Evolutionary conservation across 2,888 invertebrate genomes (phyloP).

Genomic region (Cheiracanthium punctorium): DNA sequence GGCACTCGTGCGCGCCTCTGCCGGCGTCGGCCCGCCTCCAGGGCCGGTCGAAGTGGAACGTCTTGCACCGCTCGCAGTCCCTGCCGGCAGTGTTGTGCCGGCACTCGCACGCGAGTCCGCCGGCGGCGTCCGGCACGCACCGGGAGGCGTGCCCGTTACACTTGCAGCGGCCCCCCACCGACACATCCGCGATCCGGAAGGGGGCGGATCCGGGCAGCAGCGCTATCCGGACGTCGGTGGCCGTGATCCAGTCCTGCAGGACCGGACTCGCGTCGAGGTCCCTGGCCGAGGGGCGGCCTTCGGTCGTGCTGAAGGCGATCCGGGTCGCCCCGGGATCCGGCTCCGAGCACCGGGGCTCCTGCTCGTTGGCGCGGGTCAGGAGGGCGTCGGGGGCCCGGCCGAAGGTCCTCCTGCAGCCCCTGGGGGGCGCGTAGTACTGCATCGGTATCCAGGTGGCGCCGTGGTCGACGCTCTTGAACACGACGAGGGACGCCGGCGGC

Average conservation of each 20-base stretch:
- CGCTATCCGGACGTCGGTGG: conserved; percentile 95
- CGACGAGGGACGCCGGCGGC: conserved; percentile 96
- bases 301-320: conserved; percentile 96
- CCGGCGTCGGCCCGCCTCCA: conserved; percentile 97
- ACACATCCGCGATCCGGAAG: conserved; percentile 95
- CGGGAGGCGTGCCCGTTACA: conserved; percentile 84
- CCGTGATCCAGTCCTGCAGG: conserved; percentile 97
- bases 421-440: conserved; percentile 96
- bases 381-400: conserved; percentile 89
- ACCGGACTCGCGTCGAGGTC: conserved; percentile 98
- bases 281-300: conserved; percentile 93
- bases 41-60: conserved; percentile 98
- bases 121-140: conserved; percentile 83
- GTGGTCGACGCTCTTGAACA: conserved; percentile 97
- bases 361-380: conserved; percentile 96
- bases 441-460: conserved; percentile 98
- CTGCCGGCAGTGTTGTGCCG: conserved; percentile 98
- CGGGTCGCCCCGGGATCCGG: conserved; percentile 80
- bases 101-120: conserved; percentile 93
- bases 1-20: conserved; percentile 98
- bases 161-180: conserved; percentile 98
- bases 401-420: conserved; percentile 93
- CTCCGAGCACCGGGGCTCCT: conserved; percentile 97
- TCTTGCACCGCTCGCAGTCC: conserved; percentile 98
- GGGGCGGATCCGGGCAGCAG: conserved; percentile 82